Conservation (phyloP, 92 coral and sea anemone genomes). For the Blastomussa wellsi region DNA sequence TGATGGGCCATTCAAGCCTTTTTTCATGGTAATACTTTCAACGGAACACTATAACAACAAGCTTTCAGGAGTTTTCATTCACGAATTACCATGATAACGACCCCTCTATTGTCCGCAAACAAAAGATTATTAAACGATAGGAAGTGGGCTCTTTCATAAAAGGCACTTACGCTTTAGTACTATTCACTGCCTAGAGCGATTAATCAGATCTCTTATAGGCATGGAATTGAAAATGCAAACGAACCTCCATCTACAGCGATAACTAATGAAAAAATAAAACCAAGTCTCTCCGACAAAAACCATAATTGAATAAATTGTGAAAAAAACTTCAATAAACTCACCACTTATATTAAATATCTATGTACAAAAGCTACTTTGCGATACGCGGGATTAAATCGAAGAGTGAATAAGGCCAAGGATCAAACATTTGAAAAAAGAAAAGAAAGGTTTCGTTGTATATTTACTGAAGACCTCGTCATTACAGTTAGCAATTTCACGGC, state of each 20-base stretch:
- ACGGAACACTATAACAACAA: constrained; percentile 90
- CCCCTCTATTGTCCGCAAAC: constrained; percentile 82
- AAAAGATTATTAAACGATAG: constrained; percentile 90
- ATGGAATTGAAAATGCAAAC: constrained; percentile 87
- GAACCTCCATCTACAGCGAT: constrained; percentile 45
- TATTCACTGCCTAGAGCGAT: constrained; percentile 86
- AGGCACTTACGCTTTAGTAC: constrained; percentile 79
- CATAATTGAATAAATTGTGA: constrained; percentile 84
- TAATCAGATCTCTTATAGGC: constrained; percentile 75
- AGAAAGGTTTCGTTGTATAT: constrained; percentile 59
- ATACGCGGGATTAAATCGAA: too few species aligned
- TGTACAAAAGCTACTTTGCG: constrained; percentile 18
- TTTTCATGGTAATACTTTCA: constrained; percentile 69
- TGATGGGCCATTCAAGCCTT: constrained; percentile 54
- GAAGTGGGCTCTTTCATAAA: constrained; percentile 88
- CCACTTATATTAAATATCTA: constrained; percentile 64
- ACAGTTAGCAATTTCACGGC: constrained; percentile 76
- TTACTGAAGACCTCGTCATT: constrained; percentile 65
- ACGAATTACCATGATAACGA: constrained; percentile 86
- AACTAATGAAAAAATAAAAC: constrained; percentile 69
- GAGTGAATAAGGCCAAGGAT: constrained; percentile 23
- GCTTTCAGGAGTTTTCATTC: constrained; percentile 75
- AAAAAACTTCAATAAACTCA: constrained; percentile 74
- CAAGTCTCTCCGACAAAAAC: constrained; percentile 43
- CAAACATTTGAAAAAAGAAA: constrained; percentile 25